Evolutionary conservation across 2,113 vertebrate genomes (phyloP).

Genomic region (Anarrhichthys ocellatus): DNA sequence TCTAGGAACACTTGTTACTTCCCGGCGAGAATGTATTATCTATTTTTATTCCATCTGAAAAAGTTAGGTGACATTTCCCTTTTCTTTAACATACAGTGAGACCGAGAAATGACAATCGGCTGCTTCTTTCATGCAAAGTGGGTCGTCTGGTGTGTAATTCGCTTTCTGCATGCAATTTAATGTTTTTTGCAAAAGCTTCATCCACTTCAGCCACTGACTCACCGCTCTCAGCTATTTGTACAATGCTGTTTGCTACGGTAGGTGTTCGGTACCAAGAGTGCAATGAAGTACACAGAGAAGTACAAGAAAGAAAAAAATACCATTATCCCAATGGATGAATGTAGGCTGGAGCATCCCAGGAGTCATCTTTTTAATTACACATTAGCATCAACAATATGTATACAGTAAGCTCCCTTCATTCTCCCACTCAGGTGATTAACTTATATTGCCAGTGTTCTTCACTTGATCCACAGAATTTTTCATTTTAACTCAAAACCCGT

Average conservation of each 20-base stretch:
- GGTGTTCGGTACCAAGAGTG: neutral
- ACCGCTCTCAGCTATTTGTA: slow-evolving; percentile 11
- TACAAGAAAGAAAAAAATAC: neutral
- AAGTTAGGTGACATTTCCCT: neutral
- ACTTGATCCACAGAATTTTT: neutral
- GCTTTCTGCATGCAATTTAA: slow-evolving; percentile 15
- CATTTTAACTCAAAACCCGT: neutral
- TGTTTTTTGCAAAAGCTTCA: slow-evolving; percentile 22
- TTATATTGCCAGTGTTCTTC: neutral
- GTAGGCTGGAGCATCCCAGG: neutral
- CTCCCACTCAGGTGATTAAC: neutral
- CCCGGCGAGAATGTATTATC: neutral
- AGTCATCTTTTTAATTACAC: slow-evolving; percentile 1
- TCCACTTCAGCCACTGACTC: slow-evolving; percentile 17
- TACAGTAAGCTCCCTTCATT: neutral
- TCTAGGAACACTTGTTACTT: neutral
- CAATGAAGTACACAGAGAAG: neutral
- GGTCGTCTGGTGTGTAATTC: slow-evolving; percentile 30
- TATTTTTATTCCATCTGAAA: slow-evolving; percentile 26
- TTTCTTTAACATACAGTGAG: slow-evolving; percentile 3
- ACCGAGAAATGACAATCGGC: slow-evolving; percentile 30
- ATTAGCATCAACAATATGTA: neutral
- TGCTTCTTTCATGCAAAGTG: slow-evolving; percentile 36
- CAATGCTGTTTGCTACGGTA: slow-evolving; percentile 6
- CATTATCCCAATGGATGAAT: neutral